Conservation (phyloP, 2,113 vertebrate species). For the Entomyzon cyanotis region DNA sequence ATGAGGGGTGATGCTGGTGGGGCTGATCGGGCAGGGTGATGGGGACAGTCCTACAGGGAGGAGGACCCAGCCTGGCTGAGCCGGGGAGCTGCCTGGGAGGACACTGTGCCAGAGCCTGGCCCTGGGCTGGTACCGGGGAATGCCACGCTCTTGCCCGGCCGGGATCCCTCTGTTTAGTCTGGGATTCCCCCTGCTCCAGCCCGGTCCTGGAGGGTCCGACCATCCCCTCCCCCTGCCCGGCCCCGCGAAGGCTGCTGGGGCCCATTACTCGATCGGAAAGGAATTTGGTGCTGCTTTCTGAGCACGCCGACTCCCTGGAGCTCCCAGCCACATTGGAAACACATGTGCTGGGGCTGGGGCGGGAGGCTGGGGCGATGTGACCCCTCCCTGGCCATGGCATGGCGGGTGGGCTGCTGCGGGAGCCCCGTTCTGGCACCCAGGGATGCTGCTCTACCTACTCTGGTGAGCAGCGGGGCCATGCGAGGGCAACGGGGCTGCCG, state of each 20-base stretch:
- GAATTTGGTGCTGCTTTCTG: slow-evolving; percentile 71
- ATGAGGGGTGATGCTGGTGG: background rate
- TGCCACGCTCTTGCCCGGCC: background rate
- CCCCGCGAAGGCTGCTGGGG: slow-evolving; percentile 68
- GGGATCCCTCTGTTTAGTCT: background rate
- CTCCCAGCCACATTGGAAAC: slow-evolving; percentile 71
- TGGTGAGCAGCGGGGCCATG: background rate
- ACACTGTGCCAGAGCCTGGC: background rate
- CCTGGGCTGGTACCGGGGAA: background rate
- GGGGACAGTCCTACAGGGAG: fast-evolving
- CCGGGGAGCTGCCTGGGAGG: background rate
- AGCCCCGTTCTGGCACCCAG: background rate
- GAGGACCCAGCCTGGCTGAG: background rate
- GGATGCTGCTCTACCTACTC: background rate
- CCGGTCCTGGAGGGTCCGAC: slow-evolving; percentile 42
- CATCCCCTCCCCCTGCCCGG: slow-evolving; percentile 61
- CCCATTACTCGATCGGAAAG: slow-evolving; percentile 72
- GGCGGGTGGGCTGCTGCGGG: background rate
- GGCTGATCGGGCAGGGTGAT: background rate
- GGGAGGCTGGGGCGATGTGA: background rate
- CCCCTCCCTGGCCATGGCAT: background rate
- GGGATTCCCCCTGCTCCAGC: background rate
- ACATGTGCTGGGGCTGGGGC: slow-evolving; percentile 46
- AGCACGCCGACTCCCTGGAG: slow-evolving; percentile 59
- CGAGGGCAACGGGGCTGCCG: fast-evolving